Conservation (phyloP, 2,888 invertebrate species). For the Ectemnius cavifrons region DNA sequence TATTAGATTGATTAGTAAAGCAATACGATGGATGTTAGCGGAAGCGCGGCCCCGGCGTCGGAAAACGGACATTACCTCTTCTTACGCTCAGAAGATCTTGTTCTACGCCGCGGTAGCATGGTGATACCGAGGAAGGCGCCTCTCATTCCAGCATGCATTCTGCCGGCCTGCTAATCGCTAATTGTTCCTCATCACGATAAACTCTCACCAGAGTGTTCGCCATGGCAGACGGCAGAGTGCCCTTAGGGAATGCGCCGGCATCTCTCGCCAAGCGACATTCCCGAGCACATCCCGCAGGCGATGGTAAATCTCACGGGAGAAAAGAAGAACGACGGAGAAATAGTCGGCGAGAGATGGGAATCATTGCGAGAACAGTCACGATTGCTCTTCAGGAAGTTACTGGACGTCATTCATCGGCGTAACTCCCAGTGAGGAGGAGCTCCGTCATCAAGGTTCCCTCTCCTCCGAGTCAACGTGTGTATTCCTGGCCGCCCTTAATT, state of each 20-base stretch:
- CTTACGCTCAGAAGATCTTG: constrained; percentile 35
- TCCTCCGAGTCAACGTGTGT: constrained; percentile 38
- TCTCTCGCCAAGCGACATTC: constrained; percentile 1
- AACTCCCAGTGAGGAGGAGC: constrained; percentile 14
- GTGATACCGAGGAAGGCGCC: constrained; percentile 67
- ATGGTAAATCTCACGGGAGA: neutral
- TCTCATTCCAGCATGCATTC: constrained; percentile 73
- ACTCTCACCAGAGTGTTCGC: constrained; percentile 19
- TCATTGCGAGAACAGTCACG: neutral
- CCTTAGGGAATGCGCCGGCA: neutral
- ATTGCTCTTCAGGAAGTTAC: neutral
- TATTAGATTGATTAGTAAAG: no score
- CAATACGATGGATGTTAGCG: no score
- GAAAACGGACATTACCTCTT: constrained; percentile 43
- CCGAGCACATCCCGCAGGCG: neutral
- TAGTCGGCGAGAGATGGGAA: neutral
- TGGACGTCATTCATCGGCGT: constrained; percentile 19
- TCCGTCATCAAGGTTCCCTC: constrained; percentile 5
- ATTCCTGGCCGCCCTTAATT: constrained; percentile 31
- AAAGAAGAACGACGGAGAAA: neutral
- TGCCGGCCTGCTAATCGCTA: constrained; percentile 36
- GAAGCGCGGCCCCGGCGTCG: no score
- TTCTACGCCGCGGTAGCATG: constrained; percentile 48
- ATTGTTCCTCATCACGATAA: constrained; percentile 10
- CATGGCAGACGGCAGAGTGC: neutral